phyloP scores from a whole-genome alignment of 2,888 invertebrate genomes.

The Phalangium opilio region DNA sequence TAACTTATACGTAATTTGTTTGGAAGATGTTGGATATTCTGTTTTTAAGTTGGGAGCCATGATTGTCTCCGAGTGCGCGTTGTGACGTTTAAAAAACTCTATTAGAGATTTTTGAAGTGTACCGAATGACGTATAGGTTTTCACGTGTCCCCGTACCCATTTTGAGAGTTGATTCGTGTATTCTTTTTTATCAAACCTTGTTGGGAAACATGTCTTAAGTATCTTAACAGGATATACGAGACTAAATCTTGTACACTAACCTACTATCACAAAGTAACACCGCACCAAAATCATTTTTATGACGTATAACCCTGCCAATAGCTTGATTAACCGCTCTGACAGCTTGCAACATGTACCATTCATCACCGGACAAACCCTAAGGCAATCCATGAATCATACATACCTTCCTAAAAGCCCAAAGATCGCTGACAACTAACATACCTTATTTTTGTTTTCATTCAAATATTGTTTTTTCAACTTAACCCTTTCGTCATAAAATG shows the following conservation, averaged over 20 bases:
- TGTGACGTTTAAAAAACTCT: constrained; percentile 9
- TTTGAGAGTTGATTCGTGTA: constrained; percentile 9
- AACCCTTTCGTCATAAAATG: constrained; percentile 77
- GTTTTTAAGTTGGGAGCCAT: no score
- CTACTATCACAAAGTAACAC: constrained; percentile 82
- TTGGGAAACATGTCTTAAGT: no score
- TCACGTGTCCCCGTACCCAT: constrained; percentile 13
- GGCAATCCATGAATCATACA: no score
- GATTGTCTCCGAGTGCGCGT: no score
- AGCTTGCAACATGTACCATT: constrained; percentile 88
- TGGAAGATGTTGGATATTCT: no score
- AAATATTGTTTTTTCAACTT: constrained; percentile 78
- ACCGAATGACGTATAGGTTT: constrained; percentile 14
- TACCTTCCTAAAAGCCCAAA: not conserved
- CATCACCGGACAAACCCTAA: constrained; percentile 41
- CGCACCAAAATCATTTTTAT: constrained; percentile 86
- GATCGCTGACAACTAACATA: not conserved
- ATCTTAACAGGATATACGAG: no score
- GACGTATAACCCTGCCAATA: constrained; percentile 91
- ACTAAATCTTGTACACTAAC: no score
- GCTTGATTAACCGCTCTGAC: constrained; percentile 96
- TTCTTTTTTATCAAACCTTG: no score
- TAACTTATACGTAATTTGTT: no score
- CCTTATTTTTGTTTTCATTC: constrained; percentile 43
- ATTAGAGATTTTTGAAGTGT: constrained; percentile 10